Percentiles rank a stretch among this genome's conserved stretches.
Evolutionary conservation across 2,888 invertebrate species (phyloP).

Genomic region (Napeogenes sylphis): DNA sequence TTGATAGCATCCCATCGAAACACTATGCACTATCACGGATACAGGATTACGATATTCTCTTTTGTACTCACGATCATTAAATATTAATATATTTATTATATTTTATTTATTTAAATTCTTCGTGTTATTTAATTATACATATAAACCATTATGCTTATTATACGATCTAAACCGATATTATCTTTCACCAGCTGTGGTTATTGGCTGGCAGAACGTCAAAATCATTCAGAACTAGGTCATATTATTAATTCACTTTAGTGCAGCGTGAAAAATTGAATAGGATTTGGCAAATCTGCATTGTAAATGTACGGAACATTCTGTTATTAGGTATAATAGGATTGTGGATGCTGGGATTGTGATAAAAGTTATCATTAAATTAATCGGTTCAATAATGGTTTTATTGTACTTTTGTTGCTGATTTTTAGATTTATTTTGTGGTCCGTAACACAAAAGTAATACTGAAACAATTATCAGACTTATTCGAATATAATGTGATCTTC

Average conservation of each 20-base stretch:
- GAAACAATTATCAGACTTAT: too few species aligned
- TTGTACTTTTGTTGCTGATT: too few species aligned
- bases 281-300: slow-evolving; percentile 1
- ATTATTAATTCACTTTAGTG: slow-evolving; percentile 26
- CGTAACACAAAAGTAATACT: too few species aligned
- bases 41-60: slow-evolving; percentile 29
- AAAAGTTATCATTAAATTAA: slow-evolving; percentile 4
- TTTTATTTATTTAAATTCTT: too few species aligned
- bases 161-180: slow-evolving; percentile 8
- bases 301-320: not conserved
- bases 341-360: not conserved
- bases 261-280: slow-evolving; percentile 23
- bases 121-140: not conserved
- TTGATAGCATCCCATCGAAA: slow-evolving; percentile 18
- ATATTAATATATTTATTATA: not conserved
- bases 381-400: too few species aligned
- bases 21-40: slow-evolving; percentile 33
- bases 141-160: not conserved
- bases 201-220: slow-evolving; percentile 34
- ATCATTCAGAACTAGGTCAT: slow-evolving; percentile 30
- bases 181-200: slow-evolving; percentile 31
- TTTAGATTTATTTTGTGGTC: too few species aligned
- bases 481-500: too few species aligned
- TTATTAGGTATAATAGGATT: slow-evolving; percentile 1
- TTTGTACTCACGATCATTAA: not conserved